phyloP scores from a whole-genome alignment of 2,888 invertebrate genomes.

The Nineta flava region DNA sequence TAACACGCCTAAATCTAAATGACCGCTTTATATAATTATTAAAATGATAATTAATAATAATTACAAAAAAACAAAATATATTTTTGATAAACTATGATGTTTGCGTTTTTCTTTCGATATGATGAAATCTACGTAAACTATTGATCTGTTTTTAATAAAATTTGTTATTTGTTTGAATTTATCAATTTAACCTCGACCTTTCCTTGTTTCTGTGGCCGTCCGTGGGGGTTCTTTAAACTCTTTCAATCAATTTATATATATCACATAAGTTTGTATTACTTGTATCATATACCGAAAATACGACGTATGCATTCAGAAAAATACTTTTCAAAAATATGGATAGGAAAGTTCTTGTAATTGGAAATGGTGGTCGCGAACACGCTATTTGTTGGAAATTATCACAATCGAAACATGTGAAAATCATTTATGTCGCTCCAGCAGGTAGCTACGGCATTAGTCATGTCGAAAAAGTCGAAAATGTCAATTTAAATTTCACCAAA shows the following conservation, averaged over 20 bases:
- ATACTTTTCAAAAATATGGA: constrained; percentile 21
- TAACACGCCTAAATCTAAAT: no score
- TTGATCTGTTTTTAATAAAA: not conserved
- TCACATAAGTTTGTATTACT: not conserved
- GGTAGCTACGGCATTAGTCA: constrained; percentile 75
- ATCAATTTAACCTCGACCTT: not conserved
- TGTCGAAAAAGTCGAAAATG: constrained; percentile 48
- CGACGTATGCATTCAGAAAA: no score
- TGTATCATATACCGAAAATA: not conserved
- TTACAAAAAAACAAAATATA: no score
- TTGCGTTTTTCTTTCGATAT: no score
- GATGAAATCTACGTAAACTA: no score
- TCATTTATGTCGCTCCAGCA: constrained; percentile 70
- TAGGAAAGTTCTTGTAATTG: constrained; percentile 62
- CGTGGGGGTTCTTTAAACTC: no score
- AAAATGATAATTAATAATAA: no score
- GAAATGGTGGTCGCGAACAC: constrained; percentile 91
- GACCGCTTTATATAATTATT: no score
- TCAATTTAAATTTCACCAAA: constrained; percentile 47
- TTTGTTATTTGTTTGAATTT: not conserved
- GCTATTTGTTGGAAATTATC: constrained; percentile 88
- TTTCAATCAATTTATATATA: not conserved
- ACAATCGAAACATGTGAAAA: constrained; percentile 53
- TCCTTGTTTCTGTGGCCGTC: not conserved
- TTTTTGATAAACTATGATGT: no score